Evolutionary conservation across 2,888 invertebrate genomes (phyloP).

Genomic region (Volucella inanis): DNA sequence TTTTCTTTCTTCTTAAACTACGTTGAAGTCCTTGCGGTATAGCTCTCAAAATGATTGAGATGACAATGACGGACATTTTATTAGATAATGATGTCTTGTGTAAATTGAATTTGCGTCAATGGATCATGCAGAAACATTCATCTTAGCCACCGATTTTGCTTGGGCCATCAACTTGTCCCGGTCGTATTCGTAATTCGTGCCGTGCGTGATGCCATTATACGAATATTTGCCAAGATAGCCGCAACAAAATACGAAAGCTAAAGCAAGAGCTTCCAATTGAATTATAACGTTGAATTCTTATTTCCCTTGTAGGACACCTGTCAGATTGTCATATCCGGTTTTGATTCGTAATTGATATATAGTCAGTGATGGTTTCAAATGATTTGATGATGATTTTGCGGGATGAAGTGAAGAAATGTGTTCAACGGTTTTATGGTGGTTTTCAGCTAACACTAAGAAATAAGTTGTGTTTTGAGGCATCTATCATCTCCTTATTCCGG

Average conservation of each 20-base stretch:
- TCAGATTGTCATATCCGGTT: conserved; percentile 63
- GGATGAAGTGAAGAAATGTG: not conserved
- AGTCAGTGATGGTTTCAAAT: conserved; percentile 28
- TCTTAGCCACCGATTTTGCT: not conserved
- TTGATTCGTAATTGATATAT: conserved; percentile 64
- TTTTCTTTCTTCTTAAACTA: not conserved
- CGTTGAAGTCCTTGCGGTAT: conserved; percentile 34
- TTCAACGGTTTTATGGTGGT: not conserved
- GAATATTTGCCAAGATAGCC: not conserved
- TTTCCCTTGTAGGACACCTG: conserved; percentile 52
- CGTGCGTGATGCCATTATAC: conserved; percentile 29
- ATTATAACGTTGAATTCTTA: conserved; percentile 57
- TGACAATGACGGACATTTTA: conserved; percentile 59
- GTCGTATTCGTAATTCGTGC: conserved; percentile 31
- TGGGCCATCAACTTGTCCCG: conserved; percentile 17
- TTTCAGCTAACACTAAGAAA: too few species aligned
- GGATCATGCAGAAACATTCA: conserved; percentile 3
- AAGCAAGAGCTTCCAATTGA: conserved; percentile 49
- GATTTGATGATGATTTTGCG: not conserved
- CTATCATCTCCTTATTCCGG: too few species aligned
- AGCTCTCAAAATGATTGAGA: conserved; percentile 46
- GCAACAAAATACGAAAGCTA: conserved; percentile 22
- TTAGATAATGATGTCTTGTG: conserved; percentile 58
- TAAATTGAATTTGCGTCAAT: conserved; percentile 58
- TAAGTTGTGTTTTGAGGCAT: too few species aligned